Percentiles rank a stretch among this genome's conserved stretches.
These are phyloP conservation scores for Euclidia mi DNA, from an alignment of 2,888 invertebrate genomes.

Conservation along the genomic window DNA sequence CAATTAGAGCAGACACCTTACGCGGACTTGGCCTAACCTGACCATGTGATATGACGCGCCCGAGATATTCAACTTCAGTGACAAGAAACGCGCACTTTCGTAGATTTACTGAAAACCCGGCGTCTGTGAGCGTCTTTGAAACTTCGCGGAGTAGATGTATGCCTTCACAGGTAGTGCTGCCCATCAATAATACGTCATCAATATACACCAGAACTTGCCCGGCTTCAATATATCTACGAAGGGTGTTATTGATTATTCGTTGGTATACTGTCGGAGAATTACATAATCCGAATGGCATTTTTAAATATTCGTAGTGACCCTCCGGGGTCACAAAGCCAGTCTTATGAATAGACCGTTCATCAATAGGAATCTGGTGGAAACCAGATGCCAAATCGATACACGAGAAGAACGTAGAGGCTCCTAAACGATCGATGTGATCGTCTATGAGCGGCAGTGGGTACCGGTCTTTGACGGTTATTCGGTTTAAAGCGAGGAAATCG, in stretches of 20 bases:
- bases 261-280: conserved; percentile 5
- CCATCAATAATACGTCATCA: not conserved
- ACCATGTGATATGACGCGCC: conserved; percentile 37
- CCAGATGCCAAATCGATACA: conserved; percentile 8
- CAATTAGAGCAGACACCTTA: conserved; percentile 42
- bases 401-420: not conserved
- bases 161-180: not conserved
- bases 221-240: not conserved
- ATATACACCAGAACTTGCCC: too few species aligned
- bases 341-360: too few species aligned
- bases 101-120: conserved; percentile 46
- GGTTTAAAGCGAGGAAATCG: too few species aligned
- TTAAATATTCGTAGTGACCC: conserved; percentile 9
- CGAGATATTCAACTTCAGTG: conserved; percentile 48
- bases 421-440: conserved; percentile 7
- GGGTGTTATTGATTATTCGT: conserved; percentile 2
- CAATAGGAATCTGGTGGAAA: conserved; percentile 7
- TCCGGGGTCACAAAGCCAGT: too few species aligned
- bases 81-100: conserved; percentile 27
- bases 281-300: conserved; percentile 9
- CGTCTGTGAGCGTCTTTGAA: conserved; percentile 6
- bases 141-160: not conserved
- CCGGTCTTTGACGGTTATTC: not conserved
- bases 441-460: conserved; percentile 1
- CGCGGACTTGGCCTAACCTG: conserved; percentile 5